These are phyloP conservation scores for Heterohyrax brucei DNA, from an alignment of 2,797 vertebrate genomes.

Conservation along the genomic window DNA sequence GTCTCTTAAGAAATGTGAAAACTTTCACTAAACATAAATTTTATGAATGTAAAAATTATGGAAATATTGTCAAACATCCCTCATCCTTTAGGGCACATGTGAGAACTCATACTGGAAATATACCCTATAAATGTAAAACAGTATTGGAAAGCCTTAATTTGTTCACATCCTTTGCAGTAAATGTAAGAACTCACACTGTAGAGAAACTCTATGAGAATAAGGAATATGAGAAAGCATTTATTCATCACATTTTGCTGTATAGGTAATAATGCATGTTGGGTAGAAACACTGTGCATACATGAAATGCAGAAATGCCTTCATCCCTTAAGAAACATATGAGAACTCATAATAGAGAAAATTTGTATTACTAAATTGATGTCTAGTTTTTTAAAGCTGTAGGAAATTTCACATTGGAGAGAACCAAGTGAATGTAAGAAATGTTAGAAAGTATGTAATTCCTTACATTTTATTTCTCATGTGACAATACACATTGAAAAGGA, in stretches of 20 bases:
- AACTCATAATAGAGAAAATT: slow-evolving; percentile 68
- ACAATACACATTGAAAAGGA: slow-evolving; percentile 49
- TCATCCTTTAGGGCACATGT: background rate
- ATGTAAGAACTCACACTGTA: background rate
- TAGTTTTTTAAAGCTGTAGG: slow-evolving; percentile 45
- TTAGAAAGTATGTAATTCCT: slow-evolving; percentile 15
- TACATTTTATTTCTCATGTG: background rate
- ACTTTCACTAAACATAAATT: background rate
- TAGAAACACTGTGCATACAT: background rate
- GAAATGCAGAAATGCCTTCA: background rate
- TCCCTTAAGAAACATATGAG: slow-evolving; percentile 11
- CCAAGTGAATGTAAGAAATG: background rate
- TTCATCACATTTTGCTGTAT: background rate
- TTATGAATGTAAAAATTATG: slow-evolving; percentile 54
- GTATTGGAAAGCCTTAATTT: slow-evolving; percentile 20
- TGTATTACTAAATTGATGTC: background rate
- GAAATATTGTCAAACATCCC: background rate
- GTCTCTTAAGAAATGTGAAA: slow-evolving; percentile 42
- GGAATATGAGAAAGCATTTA: slow-evolving; percentile 62
- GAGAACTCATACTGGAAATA: slow-evolving; percentile 74
- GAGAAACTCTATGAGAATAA: slow-evolving; percentile 22
- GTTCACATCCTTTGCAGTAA: background rate
- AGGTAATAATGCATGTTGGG: slow-evolving; percentile 34
- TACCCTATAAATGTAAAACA: slow-evolving; percentile 15
- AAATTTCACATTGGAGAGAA: slow-evolving; percentile 48